Percentiles rank a stretch among this genome's conserved stretches.
Conservation (phyloP, 1,140 invertebrate genomes). For the Bombyx mori region ASM3026992v2 NC_085115.1:10531001-10531500, state of each 20-base stretch:
- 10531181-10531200: conserved; percentile 48
- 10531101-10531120: conserved; percentile 15
- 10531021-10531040: conserved; percentile 11
- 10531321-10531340: too few species aligned
- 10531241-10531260: conserved; percentile 39
- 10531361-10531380: too few species aligned
- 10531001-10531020: conserved; percentile 10
- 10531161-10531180: conserved; percentile 49
- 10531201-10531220: conserved; percentile 57
- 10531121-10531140: conserved; percentile 23
- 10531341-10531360: too few species aligned
- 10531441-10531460: too few species aligned
- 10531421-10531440: too few species aligned
- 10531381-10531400: too few species aligned
- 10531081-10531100: conserved; percentile 13
- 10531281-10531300: conserved; percentile 1
- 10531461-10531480: too few species aligned
- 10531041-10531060: conserved; percentile 15
- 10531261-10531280: conserved; percentile 38
- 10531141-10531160: conserved; percentile 45
- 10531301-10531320: conserved; percentile 7
- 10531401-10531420: too few species aligned
- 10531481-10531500: not conserved
- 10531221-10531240: conserved; percentile 32
- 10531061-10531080: conserved; percentile 20